These are phyloP conservation scores for Drosophila subquinaria DNA, from an alignment of 2,888 invertebrate species.

Conservation along the genomic window DNA sequence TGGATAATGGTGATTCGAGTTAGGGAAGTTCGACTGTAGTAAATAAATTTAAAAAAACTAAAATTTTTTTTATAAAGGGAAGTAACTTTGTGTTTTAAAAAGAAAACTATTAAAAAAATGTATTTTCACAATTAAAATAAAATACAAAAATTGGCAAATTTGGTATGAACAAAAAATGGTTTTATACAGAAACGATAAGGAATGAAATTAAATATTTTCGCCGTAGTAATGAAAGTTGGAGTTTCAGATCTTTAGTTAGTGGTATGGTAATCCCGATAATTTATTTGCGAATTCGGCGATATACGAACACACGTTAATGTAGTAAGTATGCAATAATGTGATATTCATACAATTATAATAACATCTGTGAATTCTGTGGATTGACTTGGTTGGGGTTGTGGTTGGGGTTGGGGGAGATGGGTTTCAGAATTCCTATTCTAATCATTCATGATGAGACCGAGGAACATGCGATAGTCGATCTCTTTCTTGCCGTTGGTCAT, in stretches of 20 bases:
- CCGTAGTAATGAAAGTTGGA: background rate
- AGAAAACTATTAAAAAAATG: too few species aligned
- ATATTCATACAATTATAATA: background rate
- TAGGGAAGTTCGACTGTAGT: too few species aligned
- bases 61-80: too few species aligned
- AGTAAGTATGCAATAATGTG: background rate
- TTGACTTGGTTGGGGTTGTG: background rate
- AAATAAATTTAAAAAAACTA: too few species aligned
- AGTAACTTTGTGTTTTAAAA: too few species aligned
- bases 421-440: background rate
- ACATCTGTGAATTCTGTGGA: background rate
- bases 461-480: conserved; percentile 31
- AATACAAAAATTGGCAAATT: too few species aligned
- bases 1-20: too few species aligned
- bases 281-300: background rate
- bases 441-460: conserved; percentile 41
- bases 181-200: too few species aligned
- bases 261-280: background rate
- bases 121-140: too few species aligned
- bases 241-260: background rate
- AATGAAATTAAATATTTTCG: too few species aligned
- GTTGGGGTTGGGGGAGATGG: background rate
- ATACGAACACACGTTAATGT: background rate
- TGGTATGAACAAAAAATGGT: too few species aligned
- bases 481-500: conserved; percentile 12